Conservation (phyloP, 2,797 vertebrate genomes). For the Smutsia temminckii region DNA sequence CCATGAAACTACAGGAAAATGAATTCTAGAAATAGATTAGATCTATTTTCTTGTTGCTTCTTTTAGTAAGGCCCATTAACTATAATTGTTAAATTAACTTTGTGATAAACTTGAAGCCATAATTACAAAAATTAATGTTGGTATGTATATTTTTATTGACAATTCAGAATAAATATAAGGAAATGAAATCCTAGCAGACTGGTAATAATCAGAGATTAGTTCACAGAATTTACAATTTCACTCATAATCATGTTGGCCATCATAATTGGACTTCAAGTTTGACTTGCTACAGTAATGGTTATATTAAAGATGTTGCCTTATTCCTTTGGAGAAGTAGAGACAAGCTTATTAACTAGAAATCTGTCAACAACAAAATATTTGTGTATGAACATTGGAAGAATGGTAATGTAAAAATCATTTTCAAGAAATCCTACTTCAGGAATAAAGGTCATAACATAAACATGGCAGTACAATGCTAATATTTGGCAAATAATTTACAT, state of each 20-base stretch:
- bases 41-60: not conserved
- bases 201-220: not conserved
- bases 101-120: not conserved
- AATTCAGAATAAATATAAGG: not conserved
- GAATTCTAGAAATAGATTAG: not conserved
- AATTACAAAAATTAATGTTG: not conserved
- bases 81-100: not conserved
- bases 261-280: not conserved
- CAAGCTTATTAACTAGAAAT: constrained; percentile 24
- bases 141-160: not conserved
- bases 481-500: constrained; percentile 55
- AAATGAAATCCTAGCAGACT: not conserved
- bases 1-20: not conserved
- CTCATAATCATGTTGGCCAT: not conserved
- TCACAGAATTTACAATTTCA: not conserved
- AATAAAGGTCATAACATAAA: constrained; percentile 30
- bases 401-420: not conserved
- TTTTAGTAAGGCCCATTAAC: not conserved
- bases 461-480: not conserved
- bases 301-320: not conserved
- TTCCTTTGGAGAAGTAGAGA: not conserved
- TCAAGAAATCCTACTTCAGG: not conserved
- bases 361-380: not conserved
- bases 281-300: not conserved
- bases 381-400: not conserved